Conservation (phyloP, 2,888 invertebrate genomes). For the Mantis religiosa region DNA sequence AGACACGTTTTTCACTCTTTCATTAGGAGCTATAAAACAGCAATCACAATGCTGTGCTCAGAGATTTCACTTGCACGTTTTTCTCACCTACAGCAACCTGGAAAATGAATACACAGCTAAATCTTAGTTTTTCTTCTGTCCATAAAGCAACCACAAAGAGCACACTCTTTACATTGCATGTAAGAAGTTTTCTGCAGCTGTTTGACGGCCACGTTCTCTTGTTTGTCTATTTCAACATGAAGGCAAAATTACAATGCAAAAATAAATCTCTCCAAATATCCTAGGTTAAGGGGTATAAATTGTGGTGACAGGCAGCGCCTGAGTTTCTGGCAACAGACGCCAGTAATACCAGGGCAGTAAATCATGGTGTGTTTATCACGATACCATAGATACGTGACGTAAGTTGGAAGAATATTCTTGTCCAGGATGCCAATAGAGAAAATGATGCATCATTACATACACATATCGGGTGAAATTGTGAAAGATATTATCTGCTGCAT, state of each 20-base stretch:
- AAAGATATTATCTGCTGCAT: conserved; percentile 11
- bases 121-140: no score
- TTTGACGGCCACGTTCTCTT: background rate
- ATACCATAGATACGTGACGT: conserved; percentile 20
- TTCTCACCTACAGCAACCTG: no score
- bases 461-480: conserved; percentile 13
- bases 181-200: background rate
- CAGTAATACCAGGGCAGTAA: conserved; percentile 9
- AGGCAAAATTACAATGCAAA: background rate
- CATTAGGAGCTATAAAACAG: no score
- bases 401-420: background rate
- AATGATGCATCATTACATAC: conserved; percentile 21
- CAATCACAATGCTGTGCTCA: no score
- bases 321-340: background rate
- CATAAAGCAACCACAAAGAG: no score
- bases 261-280: background rate
- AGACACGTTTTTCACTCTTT: no score
- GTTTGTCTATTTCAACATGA: background rate
- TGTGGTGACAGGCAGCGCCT: background rate
- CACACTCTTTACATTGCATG: background rate
- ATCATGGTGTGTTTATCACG: conserved; percentile 20
- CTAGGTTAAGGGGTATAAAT: background rate
- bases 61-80: no score
- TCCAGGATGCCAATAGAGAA: background rate
- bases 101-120: no score